These are phyloP conservation scores for Lasiurus borealis DNA, from an alignment of 2,113 vertebrate species.

Conservation along the genomic window DNA sequence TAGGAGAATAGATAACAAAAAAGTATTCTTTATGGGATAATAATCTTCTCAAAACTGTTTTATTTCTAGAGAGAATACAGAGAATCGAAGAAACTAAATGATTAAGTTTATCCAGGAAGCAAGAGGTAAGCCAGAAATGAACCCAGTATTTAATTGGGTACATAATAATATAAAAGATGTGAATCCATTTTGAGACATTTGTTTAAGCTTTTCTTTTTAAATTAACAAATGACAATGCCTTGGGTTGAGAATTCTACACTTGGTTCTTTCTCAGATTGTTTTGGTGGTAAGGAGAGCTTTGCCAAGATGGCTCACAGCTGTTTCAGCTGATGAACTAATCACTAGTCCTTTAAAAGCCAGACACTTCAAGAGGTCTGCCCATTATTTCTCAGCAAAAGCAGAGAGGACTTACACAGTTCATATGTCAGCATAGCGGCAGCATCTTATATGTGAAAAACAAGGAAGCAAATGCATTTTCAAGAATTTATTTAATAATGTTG, in stretches of 20 bases:
- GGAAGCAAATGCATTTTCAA: not conserved
- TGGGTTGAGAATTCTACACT: not conserved
- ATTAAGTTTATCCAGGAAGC: not conserved
- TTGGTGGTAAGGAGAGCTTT: not conserved
- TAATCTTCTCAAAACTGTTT: not conserved
- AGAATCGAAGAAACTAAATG: not conserved
- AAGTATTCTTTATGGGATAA: not conserved
- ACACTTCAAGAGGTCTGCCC: not conserved
- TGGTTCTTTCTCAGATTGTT: not conserved
- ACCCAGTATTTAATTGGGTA: not conserved
- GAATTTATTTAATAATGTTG: not conserved
- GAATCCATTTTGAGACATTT: not conserved
- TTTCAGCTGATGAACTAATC: not conserved
- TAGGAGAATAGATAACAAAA: not conserved
- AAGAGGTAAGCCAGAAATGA: not conserved
- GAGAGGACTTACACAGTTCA: not conserved
- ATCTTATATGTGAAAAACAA: not conserved
- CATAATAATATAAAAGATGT: not conserved
- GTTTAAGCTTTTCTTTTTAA: not conserved
- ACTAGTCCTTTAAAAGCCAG: constrained; percentile 70
- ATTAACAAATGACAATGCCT: not conserved
- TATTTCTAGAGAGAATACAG: not conserved
- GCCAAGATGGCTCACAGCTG: not conserved
- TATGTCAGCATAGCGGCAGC: not conserved
- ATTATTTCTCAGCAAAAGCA: constrained; percentile 51